Conservation (phyloP, 2,797 vertebrate species). For the Melopsittacus undulatus region DNA sequence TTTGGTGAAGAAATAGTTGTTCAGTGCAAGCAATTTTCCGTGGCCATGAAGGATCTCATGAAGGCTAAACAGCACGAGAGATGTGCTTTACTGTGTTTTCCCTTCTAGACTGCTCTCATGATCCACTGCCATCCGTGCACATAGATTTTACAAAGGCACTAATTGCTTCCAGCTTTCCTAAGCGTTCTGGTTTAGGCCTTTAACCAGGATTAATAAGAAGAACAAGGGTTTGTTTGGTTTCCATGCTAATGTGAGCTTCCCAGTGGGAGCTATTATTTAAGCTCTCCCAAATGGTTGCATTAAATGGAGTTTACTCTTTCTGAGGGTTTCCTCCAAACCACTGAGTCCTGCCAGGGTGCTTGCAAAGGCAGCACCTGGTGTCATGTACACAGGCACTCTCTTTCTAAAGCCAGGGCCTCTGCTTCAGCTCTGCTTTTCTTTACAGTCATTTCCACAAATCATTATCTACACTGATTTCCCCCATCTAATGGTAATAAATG, state of each 20-base stretch:
- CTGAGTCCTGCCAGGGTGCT: neutral
- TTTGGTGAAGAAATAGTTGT: neutral
- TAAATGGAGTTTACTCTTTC: slow-evolving; percentile 50
- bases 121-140: slow-evolving; percentile 16
- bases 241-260: slow-evolving; percentile 60
- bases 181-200: slow-evolving; percentile 53
- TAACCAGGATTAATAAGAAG: slow-evolving; percentile 64
- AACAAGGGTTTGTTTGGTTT: slow-evolving; percentile 45
- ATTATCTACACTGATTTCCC: neutral
- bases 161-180: slow-evolving; percentile 66
- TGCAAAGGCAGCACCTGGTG: neutral
- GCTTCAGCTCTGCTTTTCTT: slow-evolving; percentile 2
- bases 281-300: slow-evolving; percentile 24
- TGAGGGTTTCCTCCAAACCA: neutral
- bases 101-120: neutral
- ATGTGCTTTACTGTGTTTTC: neutral
- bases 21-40: neutral
- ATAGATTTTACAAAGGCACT: slow-evolving; percentile 43
- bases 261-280: slow-evolving; percentile 50
- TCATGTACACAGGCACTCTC: accelerated
- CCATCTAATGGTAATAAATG: neutral
- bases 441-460: slow-evolving; percentile 14
- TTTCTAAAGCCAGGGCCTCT: neutral
- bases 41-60: neutral
- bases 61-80: neutral